Evolutionary conservation across 2,113 vertebrate genomes (phyloP).

Genomic region (Pseudorectes ferrugineus): DNA sequence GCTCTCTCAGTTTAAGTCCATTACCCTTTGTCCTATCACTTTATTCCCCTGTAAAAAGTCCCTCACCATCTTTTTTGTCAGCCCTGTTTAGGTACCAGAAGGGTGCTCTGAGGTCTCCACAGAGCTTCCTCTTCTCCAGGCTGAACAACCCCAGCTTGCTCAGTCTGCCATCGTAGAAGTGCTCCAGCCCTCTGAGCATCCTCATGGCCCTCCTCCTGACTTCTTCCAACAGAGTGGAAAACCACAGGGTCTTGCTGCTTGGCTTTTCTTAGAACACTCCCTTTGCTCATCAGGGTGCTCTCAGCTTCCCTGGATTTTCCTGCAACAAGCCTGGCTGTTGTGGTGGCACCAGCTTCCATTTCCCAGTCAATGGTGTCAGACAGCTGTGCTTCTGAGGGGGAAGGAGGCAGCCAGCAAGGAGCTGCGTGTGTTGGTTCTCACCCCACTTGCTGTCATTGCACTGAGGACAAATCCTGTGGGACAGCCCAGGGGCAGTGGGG

Average conservation of each 20-base stretch:
- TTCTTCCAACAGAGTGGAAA: not conserved
- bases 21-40: not conserved
- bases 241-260: not conserved
- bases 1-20: not conserved
- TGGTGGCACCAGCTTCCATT: not conserved
- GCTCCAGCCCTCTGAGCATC: not conserved
- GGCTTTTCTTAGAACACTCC: not conserved
- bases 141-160: not conserved
- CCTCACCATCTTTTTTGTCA: not conserved
- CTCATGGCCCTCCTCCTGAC: not conserved
- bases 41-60: not conserved
- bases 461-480: not conserved
- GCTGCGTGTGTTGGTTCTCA: not conserved
- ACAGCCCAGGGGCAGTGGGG: not conserved
- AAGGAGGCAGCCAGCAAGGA: not conserved
- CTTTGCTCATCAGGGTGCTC: constrained; percentile 18
- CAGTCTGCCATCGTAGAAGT: not conserved
- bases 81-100: not conserved
- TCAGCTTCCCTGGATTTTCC: not conserved
- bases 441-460: not conserved
- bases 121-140: not conserved
- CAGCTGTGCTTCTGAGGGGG: not conserved
- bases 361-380: not conserved
- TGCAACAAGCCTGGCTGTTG: not conserved
- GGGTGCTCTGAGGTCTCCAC: not conserved